Evolutionary conservation across 35 echinoderm and acorn worm species (phyloP).

Genomic region (Amphiura filiformis): DNA sequence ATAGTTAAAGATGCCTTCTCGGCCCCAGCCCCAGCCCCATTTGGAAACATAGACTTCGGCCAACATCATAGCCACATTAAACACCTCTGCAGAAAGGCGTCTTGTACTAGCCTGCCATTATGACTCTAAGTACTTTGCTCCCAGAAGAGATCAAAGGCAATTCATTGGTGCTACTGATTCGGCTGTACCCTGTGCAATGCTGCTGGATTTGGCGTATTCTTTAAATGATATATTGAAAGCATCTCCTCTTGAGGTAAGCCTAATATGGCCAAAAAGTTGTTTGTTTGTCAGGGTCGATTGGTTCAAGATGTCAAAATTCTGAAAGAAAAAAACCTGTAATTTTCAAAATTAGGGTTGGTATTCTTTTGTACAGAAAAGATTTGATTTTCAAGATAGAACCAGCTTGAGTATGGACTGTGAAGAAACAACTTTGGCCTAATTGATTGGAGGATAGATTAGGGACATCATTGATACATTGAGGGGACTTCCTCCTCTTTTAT

Average conservation of each 20-base stretch:
- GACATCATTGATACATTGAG: too few relatives aligned
- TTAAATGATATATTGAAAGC: slow-evolving; percentile 5
- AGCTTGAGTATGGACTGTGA: too few relatives aligned
- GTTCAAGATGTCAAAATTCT: neutral
- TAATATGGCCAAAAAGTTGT: too few relatives aligned
- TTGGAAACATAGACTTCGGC: slow-evolving; percentile 41
- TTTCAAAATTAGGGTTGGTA: too few relatives aligned
- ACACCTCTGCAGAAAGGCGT: slow-evolving; percentile 45
- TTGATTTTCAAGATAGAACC: too few relatives aligned
- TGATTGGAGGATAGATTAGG: too few relatives aligned
- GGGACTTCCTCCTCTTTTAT: too few relatives aligned
- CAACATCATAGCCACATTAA: slow-evolving; percentile 79
- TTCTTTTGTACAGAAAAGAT: too few relatives aligned
- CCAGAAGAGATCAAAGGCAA: slow-evolving; percentile 2
- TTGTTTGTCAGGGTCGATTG: too few relatives aligned
- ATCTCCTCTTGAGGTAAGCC: neutral
- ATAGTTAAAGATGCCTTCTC: slow-evolving; percentile 57
- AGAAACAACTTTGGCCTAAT: too few relatives aligned
- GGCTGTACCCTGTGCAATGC: slow-evolving; percentile 87
- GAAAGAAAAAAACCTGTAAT: slow-evolving; percentile 8
- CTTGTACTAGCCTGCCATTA: slow-evolving; percentile 93
- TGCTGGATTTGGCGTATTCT: slow-evolving; percentile 61
- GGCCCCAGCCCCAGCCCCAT: slow-evolving; percentile 38
- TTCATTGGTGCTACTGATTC: slow-evolving; percentile 97
- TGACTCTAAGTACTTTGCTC: slow-evolving; percentile 76